A percentile compares a stretch with the other conserved stretches of the same genome.
Evolutionary conservation across 2,797 vertebrate genomes (phyloP).

Genomic region (Gadopsis bispinosus): DNA sequence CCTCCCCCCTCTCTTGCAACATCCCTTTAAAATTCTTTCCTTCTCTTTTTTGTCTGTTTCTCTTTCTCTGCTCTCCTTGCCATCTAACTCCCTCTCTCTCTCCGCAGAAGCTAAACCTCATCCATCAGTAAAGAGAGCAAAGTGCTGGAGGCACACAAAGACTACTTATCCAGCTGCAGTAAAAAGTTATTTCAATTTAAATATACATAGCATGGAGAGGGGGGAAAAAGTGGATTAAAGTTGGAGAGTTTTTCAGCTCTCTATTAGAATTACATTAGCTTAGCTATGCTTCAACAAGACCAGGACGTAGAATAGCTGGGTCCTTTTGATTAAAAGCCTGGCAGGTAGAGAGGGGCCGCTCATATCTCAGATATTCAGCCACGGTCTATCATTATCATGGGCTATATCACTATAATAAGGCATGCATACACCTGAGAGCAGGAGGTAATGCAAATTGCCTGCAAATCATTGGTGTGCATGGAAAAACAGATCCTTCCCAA

Average conservation of each 20-base stretch:
- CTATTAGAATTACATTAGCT: conserved; percentile 83
- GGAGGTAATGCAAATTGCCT: conserved; percentile 55
- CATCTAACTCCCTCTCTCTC: conserved; percentile 37
- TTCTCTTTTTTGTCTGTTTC: conserved; percentile 51
- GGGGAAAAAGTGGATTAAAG: conserved; percentile 79
- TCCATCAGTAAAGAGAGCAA: conserved; percentile 86
- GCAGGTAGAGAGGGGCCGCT: conserved; percentile 67
- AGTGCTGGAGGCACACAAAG: conserved; percentile 89
- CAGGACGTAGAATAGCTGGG: conserved; percentile 61
- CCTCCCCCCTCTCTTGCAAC: conserved; percentile 34
- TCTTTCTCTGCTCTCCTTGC: conserved; percentile 41
- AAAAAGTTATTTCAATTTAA: conserved; percentile 91
- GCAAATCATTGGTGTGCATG: conserved; percentile 62
- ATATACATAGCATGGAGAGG: conserved; percentile 90
- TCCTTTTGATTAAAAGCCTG: conserved; percentile 80
- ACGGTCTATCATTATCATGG: conserved; percentile 75
- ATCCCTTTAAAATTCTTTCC: conserved; percentile 45
- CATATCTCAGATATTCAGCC: conserved; percentile 74
- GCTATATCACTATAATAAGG: conserved; percentile 76
- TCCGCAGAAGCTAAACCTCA: conserved; percentile 75
- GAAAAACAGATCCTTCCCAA: conserved; percentile 40
- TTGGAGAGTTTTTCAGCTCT: conserved; percentile 77
- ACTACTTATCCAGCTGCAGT: conserved; percentile 87
- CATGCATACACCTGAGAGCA: conserved; percentile 63
- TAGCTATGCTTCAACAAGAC: conserved; percentile 79